Conservation (phyloP, 2,797 vertebrate genomes). For the Sciaenops ocellatus region DNA sequence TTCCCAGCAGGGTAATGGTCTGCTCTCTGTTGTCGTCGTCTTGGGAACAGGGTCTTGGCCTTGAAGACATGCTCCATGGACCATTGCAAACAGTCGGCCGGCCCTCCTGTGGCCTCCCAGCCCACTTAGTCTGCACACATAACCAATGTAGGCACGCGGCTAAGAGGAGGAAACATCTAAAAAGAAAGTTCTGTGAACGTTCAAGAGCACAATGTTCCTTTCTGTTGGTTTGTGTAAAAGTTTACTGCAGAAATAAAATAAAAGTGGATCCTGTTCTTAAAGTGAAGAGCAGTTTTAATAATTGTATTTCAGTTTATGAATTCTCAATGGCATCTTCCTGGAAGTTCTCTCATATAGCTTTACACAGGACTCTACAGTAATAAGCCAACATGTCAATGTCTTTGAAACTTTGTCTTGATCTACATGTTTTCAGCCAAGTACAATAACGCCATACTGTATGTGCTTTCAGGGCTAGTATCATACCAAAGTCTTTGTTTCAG, state of each 20-base stretch:
- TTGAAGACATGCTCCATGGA: constrained; percentile 53
- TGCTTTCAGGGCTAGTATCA: constrained; percentile 42
- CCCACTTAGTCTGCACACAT: constrained; percentile 31
- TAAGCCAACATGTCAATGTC: constrained; percentile 7
- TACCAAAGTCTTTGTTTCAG: constrained; percentile 50
- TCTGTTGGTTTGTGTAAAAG: background rate
- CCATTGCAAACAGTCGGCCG: constrained; percentile 51
- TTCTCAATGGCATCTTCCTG: background rate
- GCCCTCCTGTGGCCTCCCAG: constrained; percentile 47
- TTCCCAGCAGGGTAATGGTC: constrained; percentile 49
- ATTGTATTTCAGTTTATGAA: background rate
- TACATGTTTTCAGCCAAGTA: constrained; percentile 25
- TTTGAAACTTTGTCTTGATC: constrained; percentile 19
- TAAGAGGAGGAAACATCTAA: constrained; percentile 43
- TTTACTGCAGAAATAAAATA: background rate
- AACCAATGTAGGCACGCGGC: constrained; percentile 21
- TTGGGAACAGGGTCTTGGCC: constrained; percentile 54
- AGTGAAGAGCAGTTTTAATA: background rate
- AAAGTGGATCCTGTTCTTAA: background rate
- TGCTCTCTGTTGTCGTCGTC: constrained; percentile 36
- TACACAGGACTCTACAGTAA: background rate
- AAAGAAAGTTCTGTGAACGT: constrained; percentile 20
- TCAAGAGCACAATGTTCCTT: background rate
- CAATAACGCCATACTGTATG: constrained; percentile 30
- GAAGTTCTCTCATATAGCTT: background rate